These are phyloP conservation scores for Lampris incognitus DNA, from an alignment of 2,113 vertebrate species.

Conservation along the genomic window DNA sequence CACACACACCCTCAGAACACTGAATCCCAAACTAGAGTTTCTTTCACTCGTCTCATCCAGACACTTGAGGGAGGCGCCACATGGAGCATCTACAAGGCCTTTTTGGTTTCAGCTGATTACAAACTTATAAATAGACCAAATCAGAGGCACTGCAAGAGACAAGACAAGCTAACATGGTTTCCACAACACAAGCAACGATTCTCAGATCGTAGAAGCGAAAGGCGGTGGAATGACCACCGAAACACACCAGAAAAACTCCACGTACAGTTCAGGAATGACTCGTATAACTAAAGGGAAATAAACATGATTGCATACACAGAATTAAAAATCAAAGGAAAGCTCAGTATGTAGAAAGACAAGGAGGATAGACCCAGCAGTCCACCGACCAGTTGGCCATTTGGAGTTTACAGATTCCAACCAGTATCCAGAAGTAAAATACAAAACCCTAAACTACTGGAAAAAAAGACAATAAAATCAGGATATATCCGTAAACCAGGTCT, in stretches of 20 bases:
- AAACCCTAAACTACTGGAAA: conserved; percentile 35
- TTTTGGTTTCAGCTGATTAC: conserved; percentile 84
- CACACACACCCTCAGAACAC: not conserved
- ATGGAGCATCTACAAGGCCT: conserved; percentile 66
- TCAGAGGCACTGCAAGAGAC: conserved; percentile 53
- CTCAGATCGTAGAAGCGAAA: conserved; percentile 3
- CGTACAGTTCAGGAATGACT: conserved; percentile 70
- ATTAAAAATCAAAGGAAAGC: conserved; percentile 60
- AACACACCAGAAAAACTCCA: conserved; percentile 18
- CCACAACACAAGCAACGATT: conserved; percentile 21
- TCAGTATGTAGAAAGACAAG: conserved; percentile 57
- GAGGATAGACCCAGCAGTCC: conserved; percentile 53
- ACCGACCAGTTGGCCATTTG: conserved; percentile 16
- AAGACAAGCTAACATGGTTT: conserved; percentile 28
- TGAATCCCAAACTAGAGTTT: not conserved
- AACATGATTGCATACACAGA: conserved; percentile 76
- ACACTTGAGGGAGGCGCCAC: conserved; percentile 62
- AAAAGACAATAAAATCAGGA: conserved; percentile 44
- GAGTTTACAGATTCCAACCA: conserved; percentile 44
- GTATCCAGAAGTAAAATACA: conserved; percentile 56
- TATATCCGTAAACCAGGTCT: conserved; percentile 64
- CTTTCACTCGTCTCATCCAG: conserved; percentile 48
- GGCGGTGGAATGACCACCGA: conserved; percentile 19
- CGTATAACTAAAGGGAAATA: conserved; percentile 73
- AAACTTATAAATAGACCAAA: conserved; percentile 74